Evolutionary conservation across 2,888 invertebrate species (phyloP), one percentile per base, ranked within the genome.

Genomic region (Cyaniris semiargus): DNA sequence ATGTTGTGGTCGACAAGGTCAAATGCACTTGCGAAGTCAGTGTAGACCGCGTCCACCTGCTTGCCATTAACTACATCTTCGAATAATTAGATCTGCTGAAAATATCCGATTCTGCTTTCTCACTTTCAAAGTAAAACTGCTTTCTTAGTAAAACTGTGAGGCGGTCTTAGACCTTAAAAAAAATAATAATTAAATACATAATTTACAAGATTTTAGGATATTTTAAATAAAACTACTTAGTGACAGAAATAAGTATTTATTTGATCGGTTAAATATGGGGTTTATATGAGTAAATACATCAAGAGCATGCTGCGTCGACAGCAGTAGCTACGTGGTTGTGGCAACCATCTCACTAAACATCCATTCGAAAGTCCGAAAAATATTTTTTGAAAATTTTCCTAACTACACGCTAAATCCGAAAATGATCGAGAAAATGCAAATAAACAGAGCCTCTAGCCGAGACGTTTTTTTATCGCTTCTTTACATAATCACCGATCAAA

Each of bases 11-110:
- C n/a, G n/a, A n/a, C n/a, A n/a, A n/a, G n/a, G n/a, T n/a, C n/a
- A n/a, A n/a, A n/a, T n/a, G n/a, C 77, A 38, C 66, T 77, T 13
- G 70, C 34, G 74, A 78, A 76, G 56, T 77, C 77, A 8, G 78
- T 78, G 34, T 78, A 72, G 8, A 75, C 60, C 21, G 75, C 71
- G 34, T 78, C 77, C 5, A 78, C 23, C 75, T 78, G 72, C 2
- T 60, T 38, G 15, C 75, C 75, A 23, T 44, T 70, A 27, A 77
- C 78, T 3, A 76, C 48, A 60, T 75, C 75, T 44, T 31, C 31
- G 7, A 38, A 34, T 7, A 76, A 34, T 34, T 34, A 34, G 34
- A 34, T 34, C 34, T 34, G 34, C 34, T 34, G 27, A 10, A 10
- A 38, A 10, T 10, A 44, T 44, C 44, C 13, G 10, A 44, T 13